Evolutionary conservation across 2,113 vertebrate genomes (phyloP).

Genomic region (Eublepharis macularius): DNA sequence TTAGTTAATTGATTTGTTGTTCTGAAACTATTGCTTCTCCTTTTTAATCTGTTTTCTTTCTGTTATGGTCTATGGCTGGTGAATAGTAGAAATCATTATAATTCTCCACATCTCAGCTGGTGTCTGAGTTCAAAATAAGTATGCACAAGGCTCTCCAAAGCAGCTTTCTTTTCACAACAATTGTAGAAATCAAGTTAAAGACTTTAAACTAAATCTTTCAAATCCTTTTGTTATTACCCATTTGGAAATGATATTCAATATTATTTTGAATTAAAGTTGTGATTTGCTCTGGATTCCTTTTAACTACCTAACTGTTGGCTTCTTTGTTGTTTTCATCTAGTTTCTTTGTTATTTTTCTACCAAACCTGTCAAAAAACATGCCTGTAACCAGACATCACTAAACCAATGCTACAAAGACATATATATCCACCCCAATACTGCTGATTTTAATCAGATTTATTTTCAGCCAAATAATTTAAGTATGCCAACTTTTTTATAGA

Average conservation of each 20-base stretch:
- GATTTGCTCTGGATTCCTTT: slow-evolving; percentile 29
- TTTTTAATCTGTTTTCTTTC: too few relatives aligned
- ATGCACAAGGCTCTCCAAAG: slow-evolving; percentile 60
- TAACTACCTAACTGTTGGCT: slow-evolving; percentile 39
- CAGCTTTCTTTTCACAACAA: slow-evolving; percentile 23
- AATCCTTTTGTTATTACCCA: slow-evolving; percentile 49
- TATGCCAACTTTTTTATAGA: background rate
- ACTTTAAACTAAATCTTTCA: slow-evolving; percentile 41
- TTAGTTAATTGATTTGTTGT: too few relatives aligned
- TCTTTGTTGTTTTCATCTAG: slow-evolving; percentile 11
- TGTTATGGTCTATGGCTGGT: slow-evolving; percentile 41
- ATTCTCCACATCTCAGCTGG: slow-evolving; percentile 53
- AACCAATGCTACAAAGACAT: slow-evolving; percentile 2
- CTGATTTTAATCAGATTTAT: background rate
- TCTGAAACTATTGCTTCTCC: too few relatives aligned
- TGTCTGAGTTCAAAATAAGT: slow-evolving; percentile 33
- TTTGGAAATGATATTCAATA: slow-evolving; percentile 54
- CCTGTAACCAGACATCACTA: background rate
- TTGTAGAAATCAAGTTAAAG: slow-evolving; percentile 28
- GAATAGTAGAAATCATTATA: slow-evolving; percentile 34
- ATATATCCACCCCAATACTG: background rate
- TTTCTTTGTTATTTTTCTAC: background rate
- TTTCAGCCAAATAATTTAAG: slow-evolving; percentile 7
- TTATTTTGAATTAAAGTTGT: slow-evolving; percentile 59
- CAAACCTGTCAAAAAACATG: slow-evolving; percentile 3